Conservation (phyloP, 2,888 invertebrate genomes). For the Drosophila infuscata region DNA sequence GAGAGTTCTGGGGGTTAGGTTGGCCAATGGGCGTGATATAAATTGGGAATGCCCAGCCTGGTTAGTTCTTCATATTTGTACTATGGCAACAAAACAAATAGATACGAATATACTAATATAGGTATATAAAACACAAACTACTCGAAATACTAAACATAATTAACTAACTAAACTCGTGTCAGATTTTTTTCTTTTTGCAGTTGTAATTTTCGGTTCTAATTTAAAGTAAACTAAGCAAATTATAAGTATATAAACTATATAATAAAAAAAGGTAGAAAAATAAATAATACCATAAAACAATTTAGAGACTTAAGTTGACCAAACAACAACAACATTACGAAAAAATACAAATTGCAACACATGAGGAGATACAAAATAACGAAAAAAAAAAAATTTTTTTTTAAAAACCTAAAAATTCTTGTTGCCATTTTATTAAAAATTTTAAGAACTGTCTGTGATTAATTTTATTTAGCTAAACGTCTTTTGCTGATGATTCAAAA, state of each 20-base stretch:
- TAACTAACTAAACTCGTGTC: conserved; percentile 39
- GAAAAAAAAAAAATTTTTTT: background rate
- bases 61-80: conserved; percentile 43
- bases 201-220: conserved; percentile 9
- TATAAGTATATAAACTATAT: conserved; percentile 33
- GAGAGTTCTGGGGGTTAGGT: conserved; percentile 37
- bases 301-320: conserved; percentile 35
- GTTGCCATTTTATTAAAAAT: conserved; percentile 12
- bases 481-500: conserved; percentile 19
- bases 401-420: conserved; percentile 1
- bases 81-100: conserved; percentile 44
- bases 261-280: conserved; percentile 5
- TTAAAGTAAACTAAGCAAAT: conserved; percentile 50
- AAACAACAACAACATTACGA: conserved; percentile 46
- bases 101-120: conserved; percentile 15
- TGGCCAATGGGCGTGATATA: conserved; percentile 26
- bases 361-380: conserved; percentile 12
- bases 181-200: background rate
- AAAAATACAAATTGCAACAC: conserved; percentile 5
- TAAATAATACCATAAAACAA: conserved; percentile 24
- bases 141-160: conserved; percentile 46
- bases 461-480: conserved; percentile 8
- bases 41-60: conserved; percentile 14
- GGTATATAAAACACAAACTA: conserved; percentile 41
- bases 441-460: conserved; percentile 3